Evolutionary conservation across 2,888 invertebrate species (phyloP), one percentile per base, ranked within the genome.

Genomic region (Eilema sororculum): DNA sequence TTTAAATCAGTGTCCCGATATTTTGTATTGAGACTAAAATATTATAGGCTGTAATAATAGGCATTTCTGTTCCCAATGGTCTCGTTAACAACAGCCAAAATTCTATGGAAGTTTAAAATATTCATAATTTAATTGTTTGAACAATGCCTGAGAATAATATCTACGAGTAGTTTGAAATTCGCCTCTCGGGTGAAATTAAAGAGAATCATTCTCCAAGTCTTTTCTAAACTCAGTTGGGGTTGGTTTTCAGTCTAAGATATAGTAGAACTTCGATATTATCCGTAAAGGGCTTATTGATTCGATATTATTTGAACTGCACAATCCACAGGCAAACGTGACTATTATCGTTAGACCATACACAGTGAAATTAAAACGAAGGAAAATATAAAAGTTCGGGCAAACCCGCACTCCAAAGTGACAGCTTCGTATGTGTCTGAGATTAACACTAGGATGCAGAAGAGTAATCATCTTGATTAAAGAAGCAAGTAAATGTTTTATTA

Each of bases 31-130:
- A 52, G 52, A 52, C 20, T 52, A n/a, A 52, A 52, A n/a, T n/a
- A 52, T 52, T n/a, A 52, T 52, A 52, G 52, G 1, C 52, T 52
- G n/a, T 52, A 52, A n/a, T 52, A 52, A 52, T 52, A 20, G 20
- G 52, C 20, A 41, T 56, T 33, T 22, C 30, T 20, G n/a, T 30
- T 61, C 67, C 61, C 68, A 33, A 58, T 12, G 24, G 68, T 25
- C 46, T 57, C 77, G 59, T 76, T 69, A 67, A 41, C 46, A 73
- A 65, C n/a, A 30, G 28, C 37, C 65, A 24, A 58, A 56, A 58
- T 56, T 46, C 37, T 5, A 22, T n/a, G 30, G 30, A 46, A 59
- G 37, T 59, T 62, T 58, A 68, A 70, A 68, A 68, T 69, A 57
- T 69, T 62, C 28, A 63, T n/a, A 60, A 20, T 67, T 25, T 24